Conservation (phyloP, 2,888 invertebrate genomes). For the Mythimna impura region DNA sequence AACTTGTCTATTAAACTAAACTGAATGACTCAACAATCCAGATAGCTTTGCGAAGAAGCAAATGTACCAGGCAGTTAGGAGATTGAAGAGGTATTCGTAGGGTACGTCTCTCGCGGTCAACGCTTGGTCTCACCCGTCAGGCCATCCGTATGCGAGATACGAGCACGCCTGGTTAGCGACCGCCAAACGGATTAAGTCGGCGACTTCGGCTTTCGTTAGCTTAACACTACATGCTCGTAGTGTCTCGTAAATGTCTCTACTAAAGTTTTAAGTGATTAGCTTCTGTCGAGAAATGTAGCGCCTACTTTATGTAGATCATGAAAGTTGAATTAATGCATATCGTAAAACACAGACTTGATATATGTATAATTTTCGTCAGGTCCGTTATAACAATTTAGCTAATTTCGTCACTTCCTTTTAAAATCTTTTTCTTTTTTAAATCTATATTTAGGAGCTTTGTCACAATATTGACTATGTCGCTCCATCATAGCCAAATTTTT, state of each 20-base stretch:
- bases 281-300: constrained; percentile 8
- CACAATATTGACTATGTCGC: too few relatives aligned
- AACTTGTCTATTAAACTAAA: constrained; percentile 30
- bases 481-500: too few relatives aligned
- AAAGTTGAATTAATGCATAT: background rate
- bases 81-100: constrained; percentile 24
- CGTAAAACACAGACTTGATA: background rate
- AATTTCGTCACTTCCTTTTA: constrained; percentile 17
- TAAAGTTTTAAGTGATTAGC: constrained; percentile 54
- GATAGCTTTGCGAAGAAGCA: constrained; percentile 24
- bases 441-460: too few relatives aligned
- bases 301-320: background rate
- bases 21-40: constrained; percentile 29
- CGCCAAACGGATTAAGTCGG: constrained; percentile 62
- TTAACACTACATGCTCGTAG: constrained; percentile 44
- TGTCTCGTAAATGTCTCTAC: constrained; percentile 28
- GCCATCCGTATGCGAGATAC: constrained; percentile 45
- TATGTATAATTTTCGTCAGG: background rate
- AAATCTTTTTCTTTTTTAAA: too few relatives aligned
- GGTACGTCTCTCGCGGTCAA: constrained; percentile 42
- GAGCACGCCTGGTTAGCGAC: constrained; percentile 50
- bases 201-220: constrained; percentile 57
- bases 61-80: constrained; percentile 28
- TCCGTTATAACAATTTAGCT: background rate
- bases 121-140: constrained; percentile 31